A percentile compares a stretch with the other conserved stretches of the same genome.
Conservation (phyloP, 2,113 vertebrate genomes). For the Clupea harengus region DNA sequence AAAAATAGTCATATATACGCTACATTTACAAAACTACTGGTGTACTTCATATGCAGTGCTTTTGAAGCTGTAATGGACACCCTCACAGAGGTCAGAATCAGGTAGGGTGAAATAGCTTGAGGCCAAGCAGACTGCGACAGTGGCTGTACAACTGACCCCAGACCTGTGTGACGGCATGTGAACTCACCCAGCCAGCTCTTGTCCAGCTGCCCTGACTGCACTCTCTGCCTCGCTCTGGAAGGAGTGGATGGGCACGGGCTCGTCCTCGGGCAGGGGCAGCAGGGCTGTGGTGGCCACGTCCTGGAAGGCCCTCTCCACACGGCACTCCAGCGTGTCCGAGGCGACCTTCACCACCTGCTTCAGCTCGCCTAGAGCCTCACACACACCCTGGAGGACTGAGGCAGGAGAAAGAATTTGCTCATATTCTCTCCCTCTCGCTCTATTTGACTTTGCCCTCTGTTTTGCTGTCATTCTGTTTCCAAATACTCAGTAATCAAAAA, state of each 20-base stretch:
- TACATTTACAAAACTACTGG: no score
- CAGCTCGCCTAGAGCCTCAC: conserved; percentile 65
- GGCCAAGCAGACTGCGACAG: no score
- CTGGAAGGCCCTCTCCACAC: conserved; percentile 68
- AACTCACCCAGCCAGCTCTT: conserved; percentile 66
- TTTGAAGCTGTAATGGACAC: no score
- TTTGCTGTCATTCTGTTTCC: no score
- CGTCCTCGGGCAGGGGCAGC: conserved; percentile 70
- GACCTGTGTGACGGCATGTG: neutral
- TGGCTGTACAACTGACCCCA: no score
- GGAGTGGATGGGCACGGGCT: conserved; percentile 58
- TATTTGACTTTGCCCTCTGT: neutral
- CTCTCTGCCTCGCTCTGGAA: conserved; percentile 69
- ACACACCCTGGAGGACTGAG: conserved; percentile 69
- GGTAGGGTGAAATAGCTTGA: no score
- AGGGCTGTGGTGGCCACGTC: conserved; percentile 65
- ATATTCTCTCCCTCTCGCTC: no score
- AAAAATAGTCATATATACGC: no score
- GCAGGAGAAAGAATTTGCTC: neutral
- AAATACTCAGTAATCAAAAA: no score
- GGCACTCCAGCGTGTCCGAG: conserved; percentile 74
- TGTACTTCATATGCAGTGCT: no score
- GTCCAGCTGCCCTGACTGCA: conserved; percentile 54
- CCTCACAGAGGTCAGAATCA: no score
- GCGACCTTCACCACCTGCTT: conserved; percentile 63